Evolutionary conservation across 2,113 vertebrate species (phyloP).

Genomic region (Phaethon lepturus): DNA sequence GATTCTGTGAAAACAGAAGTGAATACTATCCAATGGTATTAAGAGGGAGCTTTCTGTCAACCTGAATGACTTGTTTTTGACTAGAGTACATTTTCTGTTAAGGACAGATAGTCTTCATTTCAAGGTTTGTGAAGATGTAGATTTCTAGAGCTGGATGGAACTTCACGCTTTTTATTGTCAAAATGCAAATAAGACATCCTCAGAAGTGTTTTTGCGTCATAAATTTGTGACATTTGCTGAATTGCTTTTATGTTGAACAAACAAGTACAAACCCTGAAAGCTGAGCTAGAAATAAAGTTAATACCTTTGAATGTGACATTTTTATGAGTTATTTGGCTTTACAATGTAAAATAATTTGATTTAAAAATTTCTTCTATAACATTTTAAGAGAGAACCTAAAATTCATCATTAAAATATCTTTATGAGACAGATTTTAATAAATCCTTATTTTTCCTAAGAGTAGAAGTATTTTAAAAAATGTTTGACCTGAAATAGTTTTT

Average conservation of each 20-base stretch:
- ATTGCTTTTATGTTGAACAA: not conserved
- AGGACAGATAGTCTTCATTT: not conserved
- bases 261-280: not conserved
- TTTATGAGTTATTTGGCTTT: not conserved
- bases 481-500: not conserved
- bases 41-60: not conserved
- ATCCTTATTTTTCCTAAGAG: not conserved
- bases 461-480: not conserved
- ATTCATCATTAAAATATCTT: not conserved
- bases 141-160: not conserved
- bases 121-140: not conserved
- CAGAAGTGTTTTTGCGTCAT: not conserved
- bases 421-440: not conserved
- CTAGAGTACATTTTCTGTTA: not conserved
- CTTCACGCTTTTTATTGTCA: not conserved
- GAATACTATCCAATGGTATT: not conserved
- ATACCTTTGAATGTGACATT: not conserved
- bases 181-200: not conserved
- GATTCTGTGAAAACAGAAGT: not conserved
- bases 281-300: not conserved
- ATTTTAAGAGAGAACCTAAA: not conserved
- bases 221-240: not conserved
- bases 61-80: not conserved
- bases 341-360: not conserved
- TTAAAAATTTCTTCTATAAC: not conserved